Percentiles rank a stretch among this genome's conserved stretches.
These are phyloP conservation scores for Lagopus leucura DNA, from an alignment of 2,113 vertebrate genomes.

Conservation along the genomic window DNA sequence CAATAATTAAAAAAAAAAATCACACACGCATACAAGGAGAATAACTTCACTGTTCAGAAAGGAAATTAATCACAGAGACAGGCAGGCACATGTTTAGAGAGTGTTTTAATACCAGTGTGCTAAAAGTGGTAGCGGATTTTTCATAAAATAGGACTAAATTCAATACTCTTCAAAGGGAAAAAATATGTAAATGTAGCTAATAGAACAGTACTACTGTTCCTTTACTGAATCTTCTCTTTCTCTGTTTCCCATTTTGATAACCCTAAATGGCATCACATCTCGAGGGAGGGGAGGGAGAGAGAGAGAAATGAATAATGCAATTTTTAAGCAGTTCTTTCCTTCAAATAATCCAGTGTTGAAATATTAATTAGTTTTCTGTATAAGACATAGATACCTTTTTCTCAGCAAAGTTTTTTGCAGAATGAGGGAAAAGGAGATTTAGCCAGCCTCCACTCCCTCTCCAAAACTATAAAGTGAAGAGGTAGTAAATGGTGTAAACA, in stretches of 20 bases:
- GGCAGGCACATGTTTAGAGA: neutral
- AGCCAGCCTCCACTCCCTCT: neutral
- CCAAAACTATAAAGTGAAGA: neutral
- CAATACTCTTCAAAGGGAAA: neutral
- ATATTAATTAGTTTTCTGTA: slow-evolving; percentile 35
- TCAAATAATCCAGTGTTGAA: slow-evolving; percentile 26
- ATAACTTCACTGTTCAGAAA: neutral
- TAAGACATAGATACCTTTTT: neutral
- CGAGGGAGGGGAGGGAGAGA: too few relatives aligned
- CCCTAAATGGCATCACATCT: neutral
- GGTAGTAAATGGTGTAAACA: neutral
- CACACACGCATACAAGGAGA: neutral
- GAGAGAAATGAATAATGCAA: neutral
- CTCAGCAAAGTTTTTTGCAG: neutral
- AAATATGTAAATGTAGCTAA: neutral
- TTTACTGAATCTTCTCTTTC: neutral
- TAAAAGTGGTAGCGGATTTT: neutral
- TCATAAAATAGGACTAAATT: neutral
- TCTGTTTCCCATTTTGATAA: neutral
- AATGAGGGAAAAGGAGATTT: neutral
- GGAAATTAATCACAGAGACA: neutral
- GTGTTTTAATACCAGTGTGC: neutral
- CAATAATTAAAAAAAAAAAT: neutral
- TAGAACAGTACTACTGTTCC: neutral
- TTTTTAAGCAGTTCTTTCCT: slow-evolving; percentile 11